Percentiles rank a stretch among this genome's conserved stretches.
Conservation (phyloP, 1,140 invertebrate species). For the Drosophila triauraria region DNA sequence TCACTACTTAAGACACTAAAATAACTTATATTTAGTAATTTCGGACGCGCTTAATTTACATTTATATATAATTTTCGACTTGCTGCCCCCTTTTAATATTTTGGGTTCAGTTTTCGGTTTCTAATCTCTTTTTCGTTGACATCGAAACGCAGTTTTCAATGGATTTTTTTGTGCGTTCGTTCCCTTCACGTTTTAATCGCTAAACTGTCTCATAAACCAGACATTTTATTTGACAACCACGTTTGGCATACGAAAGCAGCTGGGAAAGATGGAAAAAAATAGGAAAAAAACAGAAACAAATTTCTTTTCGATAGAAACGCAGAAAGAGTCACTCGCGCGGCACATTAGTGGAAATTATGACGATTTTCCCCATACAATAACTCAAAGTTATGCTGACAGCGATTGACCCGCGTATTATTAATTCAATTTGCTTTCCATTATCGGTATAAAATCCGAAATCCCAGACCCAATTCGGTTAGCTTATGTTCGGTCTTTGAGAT, state of each 20-base stretch:
- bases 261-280: constrained; percentile 2
- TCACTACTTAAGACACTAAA: constrained; percentile 80
- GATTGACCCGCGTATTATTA: constrained; percentile 67
- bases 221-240: constrained; percentile 80
- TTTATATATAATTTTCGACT: constrained; percentile 73
- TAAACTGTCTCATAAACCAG: constrained; percentile 81
- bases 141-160: constrained; percentile 70
- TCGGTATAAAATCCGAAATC: constrained; percentile 38
- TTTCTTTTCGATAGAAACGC: constrained; percentile 75
- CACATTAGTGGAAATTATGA: constrained; percentile 81
- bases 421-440: constrained; percentile 81
- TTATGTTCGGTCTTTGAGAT: constrained; percentile 51
- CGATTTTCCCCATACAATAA: constrained; percentile 74
- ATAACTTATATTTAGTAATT: constrained; percentile 81
- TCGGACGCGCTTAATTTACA: constrained; percentile 69
- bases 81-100: constrained; percentile 62
- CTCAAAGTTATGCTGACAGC: constrained; percentile 74
- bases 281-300: constrained; percentile 37
- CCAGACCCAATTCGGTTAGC: constrained; percentile 41
- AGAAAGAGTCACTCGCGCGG: constrained; percentile 40
- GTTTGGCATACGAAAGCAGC: constrained; percentile 67
- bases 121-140: constrained; percentile 74
- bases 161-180: constrained; percentile 35
- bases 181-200: constrained; percentile 65
- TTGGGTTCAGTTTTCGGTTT: constrained; percentile 60